Conservation (phyloP, 2,797 vertebrate species). For the Pseudomugil tenellus region DNA sequence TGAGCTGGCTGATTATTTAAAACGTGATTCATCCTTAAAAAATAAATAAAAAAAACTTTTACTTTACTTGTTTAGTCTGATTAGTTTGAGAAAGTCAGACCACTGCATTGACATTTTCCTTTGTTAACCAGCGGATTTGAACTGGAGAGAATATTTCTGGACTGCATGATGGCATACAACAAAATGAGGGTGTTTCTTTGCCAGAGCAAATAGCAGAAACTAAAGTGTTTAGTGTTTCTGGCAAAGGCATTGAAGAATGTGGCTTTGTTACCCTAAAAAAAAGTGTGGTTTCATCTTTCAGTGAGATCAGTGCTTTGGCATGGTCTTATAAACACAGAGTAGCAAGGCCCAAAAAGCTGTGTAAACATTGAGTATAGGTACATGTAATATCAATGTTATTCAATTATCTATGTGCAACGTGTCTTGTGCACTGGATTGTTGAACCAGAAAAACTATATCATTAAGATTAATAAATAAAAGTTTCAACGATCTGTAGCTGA, state of each 20-base stretch:
- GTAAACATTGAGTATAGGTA: too few species aligned
- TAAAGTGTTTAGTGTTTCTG: conserved; percentile 10
- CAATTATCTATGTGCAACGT: neutral
- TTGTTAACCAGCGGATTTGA: conserved; percentile 2
- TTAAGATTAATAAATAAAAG: neutral
- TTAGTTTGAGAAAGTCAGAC: neutral
- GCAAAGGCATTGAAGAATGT: neutral
- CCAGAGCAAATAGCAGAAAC: conserved; percentile 14
- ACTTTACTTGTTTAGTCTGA: neutral
- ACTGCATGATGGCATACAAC: neutral
- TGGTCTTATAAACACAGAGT: conserved; percentile 4
- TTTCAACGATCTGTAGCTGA: neutral
- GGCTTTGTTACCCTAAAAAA: conserved; percentile 12
- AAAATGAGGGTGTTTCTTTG: conserved; percentile 10
- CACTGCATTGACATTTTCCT: neutral
- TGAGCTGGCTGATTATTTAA: conserved; percentile 26
- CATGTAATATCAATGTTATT: neutral
- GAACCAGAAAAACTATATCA: neutral
- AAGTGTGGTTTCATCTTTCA: conserved; percentile 12
- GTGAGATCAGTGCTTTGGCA: conserved; percentile 20
- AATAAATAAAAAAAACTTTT: neutral
- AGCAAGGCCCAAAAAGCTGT: conserved; percentile 2
- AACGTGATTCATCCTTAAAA: conserved; percentile 3
- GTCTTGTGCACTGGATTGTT: rapidly evolving
- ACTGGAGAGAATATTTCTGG: neutral